Evolutionary conservation across 2,888 invertebrate genomes (phyloP), one percentile per base, ranked within the genome.

Genomic region (Carcina quercana): DNA sequence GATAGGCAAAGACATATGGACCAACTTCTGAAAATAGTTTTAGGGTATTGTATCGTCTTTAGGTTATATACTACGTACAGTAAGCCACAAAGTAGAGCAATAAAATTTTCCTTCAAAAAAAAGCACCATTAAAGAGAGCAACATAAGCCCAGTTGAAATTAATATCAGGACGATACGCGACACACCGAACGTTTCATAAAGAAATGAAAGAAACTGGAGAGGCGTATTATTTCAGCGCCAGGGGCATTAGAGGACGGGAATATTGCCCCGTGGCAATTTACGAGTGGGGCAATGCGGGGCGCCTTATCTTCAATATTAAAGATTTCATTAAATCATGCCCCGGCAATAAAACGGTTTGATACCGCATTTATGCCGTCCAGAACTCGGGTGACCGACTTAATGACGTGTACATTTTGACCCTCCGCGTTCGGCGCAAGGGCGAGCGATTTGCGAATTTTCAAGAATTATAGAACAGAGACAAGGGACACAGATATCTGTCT

Each of bases 281-380:
- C 69, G 66, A 60, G 50, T 50, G 54, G 44, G 38, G 45, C 53
- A 52, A 57, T 45, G 60, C 54, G 55, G 56, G 70, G 57, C 51
- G 59, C 55, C 72, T 76, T 79, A 79, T 80, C 82, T 78, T 47
- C 63, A 59, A 75, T 78, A 78, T 78, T 74, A 82, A 75, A 76
- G 74, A 80, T 80, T 82, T 83, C 80, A 83, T 83, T 83, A 83
- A 79, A 82, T 83, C 82, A 79, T 76, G 64, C 63, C 54, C 54
- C 44, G 49, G 53, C 49, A 80, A 79, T 82, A 82, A 83, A 83
- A 82, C 80, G 78, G 80, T 79, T 78, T 82, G 80, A 80, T 76
- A 75, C 70, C 75, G 67, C 67, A 65, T 66, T 76, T 67, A 73
- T 64, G 65, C 54, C 55, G 58, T 52, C 47, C 41, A 49, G 56